These are phyloP conservation scores for Girardinus metallicus DNA, from an alignment of 2,797 vertebrate genomes.

Conservation along the genomic window DNA sequence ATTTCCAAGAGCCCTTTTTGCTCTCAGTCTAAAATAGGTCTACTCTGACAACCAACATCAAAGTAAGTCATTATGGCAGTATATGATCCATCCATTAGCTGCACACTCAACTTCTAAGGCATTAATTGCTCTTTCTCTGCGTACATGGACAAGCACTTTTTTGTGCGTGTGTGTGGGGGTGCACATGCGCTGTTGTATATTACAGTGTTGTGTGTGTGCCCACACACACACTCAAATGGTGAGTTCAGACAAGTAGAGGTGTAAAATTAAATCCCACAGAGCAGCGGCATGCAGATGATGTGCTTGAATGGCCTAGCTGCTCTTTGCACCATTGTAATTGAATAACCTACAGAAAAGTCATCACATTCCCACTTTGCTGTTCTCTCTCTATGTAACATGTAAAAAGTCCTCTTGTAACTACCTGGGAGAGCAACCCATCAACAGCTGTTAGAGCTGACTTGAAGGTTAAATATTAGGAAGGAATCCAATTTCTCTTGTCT, in stretches of 20 bases:
- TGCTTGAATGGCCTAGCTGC: conserved; percentile 78
- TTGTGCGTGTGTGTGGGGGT: conserved; percentile 20
- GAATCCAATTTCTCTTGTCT: conserved; percentile 99
- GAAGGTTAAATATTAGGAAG: conserved; percentile 99
- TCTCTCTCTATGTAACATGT: conserved; percentile 74
- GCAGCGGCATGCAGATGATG: conserved; percentile 77
- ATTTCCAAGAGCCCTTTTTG: conserved; percentile 59
- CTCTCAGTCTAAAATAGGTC: conserved; percentile 69
- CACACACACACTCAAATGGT: conserved; percentile 57
- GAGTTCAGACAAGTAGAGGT: conserved; percentile 74
- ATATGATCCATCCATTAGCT: conserved; percentile 77
- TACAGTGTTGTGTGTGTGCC: conserved; percentile 33
- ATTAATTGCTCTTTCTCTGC: conserved; percentile 67
- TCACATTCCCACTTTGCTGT: conserved; percentile 77
- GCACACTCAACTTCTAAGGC: conserved; percentile 56
- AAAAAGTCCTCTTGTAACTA: conserved; percentile 90
- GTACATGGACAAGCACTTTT: neutral
- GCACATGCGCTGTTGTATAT: conserved; percentile 7
- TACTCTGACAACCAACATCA: conserved; percentile 68
- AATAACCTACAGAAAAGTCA: conserved; percentile 86
- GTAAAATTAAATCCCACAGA: conserved; percentile 77
- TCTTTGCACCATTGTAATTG: conserved; percentile 85
- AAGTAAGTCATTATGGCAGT: conserved; percentile 71
- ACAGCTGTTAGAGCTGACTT: conserved; percentile 96
- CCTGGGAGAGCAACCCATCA: conserved; percentile 94